Evolutionary conservation across 2,113 vertebrate genomes (phyloP).

Genomic region (Platichthys flesus): DNA sequence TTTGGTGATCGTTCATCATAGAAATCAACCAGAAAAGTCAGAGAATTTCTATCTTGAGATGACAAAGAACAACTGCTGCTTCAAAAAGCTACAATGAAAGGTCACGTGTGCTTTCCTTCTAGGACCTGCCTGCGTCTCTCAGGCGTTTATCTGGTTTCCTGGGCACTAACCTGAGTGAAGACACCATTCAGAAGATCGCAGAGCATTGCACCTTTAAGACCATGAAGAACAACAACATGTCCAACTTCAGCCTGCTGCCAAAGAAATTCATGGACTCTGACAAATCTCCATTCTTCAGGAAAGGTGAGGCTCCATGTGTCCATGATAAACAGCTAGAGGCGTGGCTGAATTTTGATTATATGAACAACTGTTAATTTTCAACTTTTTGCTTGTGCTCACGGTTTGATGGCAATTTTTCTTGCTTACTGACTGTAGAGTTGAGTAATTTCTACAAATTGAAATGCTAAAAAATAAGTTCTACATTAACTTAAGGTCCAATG

Average conservation of each 20-base stretch:
- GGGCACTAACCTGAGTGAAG: too few relatives aligned
- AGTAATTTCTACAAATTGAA: too few relatives aligned
- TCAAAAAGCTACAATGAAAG: too few relatives aligned
- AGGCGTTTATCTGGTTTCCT: too few relatives aligned
- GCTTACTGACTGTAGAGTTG: too few relatives aligned
- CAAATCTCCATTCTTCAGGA: slow-evolving; percentile 78
- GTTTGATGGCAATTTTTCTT: not conserved
- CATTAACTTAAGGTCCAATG: too few relatives aligned
- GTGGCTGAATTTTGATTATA: too few relatives aligned
- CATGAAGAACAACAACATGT: slow-evolving; percentile 84
- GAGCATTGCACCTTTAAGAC: slow-evolving; percentile 78
- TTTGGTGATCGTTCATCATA: not conserved
- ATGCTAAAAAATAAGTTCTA: too few relatives aligned
- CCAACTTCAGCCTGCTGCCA: slow-evolving; percentile 76
- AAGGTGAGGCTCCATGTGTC: slow-evolving; percentile 68
- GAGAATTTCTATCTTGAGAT: not conserved
- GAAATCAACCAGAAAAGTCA: not conserved
- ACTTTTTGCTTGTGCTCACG: not conserved
- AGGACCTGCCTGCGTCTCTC: too few relatives aligned
- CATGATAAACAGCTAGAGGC: not conserved
- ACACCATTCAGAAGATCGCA: too few relatives aligned
- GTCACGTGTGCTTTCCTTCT: not conserved
- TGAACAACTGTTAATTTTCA: too few relatives aligned
- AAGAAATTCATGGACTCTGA: slow-evolving; percentile 52
- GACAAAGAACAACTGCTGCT: not conserved